A percentile compares a stretch with the other conserved stretches of the same genome.
Conservation (phyloP, 1,140 invertebrate species). For the Ephestia elutella region DNA sequence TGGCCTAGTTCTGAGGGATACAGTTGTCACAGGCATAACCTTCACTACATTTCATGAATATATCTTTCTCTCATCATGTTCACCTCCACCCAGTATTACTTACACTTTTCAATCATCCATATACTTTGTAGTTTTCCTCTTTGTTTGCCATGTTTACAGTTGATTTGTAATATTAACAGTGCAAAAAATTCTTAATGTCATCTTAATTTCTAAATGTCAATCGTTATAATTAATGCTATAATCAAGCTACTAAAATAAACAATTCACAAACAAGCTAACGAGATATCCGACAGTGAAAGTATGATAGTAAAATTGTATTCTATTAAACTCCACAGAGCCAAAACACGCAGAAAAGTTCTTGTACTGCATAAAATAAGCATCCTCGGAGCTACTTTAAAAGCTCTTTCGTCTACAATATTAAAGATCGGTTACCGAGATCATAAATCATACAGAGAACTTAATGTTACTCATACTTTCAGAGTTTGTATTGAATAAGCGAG, state of each 20-base stretch:
- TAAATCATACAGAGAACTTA: constrained; percentile 10
- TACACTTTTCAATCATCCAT: too few relatives aligned
- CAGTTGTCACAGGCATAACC: too few relatives aligned
- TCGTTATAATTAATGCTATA: background rate
- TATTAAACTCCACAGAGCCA: background rate
- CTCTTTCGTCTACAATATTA: constrained; percentile 12
- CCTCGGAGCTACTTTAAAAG: constrained; percentile 4
- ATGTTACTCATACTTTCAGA: constrained; percentile 12
- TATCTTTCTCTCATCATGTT: too few relatives aligned
- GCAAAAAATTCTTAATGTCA: too few relatives aligned
- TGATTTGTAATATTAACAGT: too few relatives aligned
- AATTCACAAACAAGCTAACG: background rate
- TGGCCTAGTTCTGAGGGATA: too few relatives aligned
- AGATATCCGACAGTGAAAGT: background rate
- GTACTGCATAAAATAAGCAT: background rate
- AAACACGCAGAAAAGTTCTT: background rate
- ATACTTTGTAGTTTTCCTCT: too few relatives aligned
- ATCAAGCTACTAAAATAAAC: too few relatives aligned
- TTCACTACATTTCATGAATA: too few relatives aligned
- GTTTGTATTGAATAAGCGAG: constrained; percentile 5
- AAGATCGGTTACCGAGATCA: constrained; percentile 12
- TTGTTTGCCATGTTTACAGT: too few relatives aligned
- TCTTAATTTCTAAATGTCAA: too few relatives aligned
- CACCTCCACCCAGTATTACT: too few relatives aligned
- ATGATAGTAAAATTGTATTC: background rate